Evolutionary conservation across 2,113 vertebrate genomes (phyloP), one percentile per base, ranked within the genome.

Genomic region (Machaerirhynchus nigripectus): DNA sequence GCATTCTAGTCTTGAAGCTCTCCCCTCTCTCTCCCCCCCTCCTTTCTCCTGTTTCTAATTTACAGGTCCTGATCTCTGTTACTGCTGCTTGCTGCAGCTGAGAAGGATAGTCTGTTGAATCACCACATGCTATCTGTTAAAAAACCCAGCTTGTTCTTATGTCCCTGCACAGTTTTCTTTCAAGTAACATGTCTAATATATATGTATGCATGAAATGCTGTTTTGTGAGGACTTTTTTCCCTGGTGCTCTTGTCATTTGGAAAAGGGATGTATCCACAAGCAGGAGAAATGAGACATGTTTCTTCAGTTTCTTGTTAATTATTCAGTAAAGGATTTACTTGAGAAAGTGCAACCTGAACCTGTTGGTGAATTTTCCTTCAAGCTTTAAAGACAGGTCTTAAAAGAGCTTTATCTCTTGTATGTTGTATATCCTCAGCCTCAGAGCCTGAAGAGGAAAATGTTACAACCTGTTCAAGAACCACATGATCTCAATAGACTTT

Each of bases 241-340:
- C 7, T 23, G 4, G 9, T 87, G 15, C 40, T 37, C 24, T 81
- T 13, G 33, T 35, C 23, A 4, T n/a, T 56, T 71, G 37, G 40
- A 37, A 84, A 69, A 82, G 35, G 9, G 16, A 46, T 3, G 2
- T 70, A 40, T 53, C 56, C 33, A 63, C 35, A 80, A 88, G 30
- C 10, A 24, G 56, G 56, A 71, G 31, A 64, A 74, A 89, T 50
- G 35, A 61, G 33, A 30, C 27, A 5, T 9, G 10, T 92, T 0
- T 15, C n/a, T 83, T 92, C 37, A 39, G 55, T 92, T 88, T 57
- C 75, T 77, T 80, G n/a, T 90, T 83, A 83, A 93, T 96, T 90
- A 83, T 86, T 42, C 55, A 88, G 35, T 73, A 77, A 74, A 28
- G 46, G 57, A 47, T 76, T 87, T 85, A 52, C 30, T 37, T 84